These are phyloP conservation scores for Rhadinocentrus ornatus DNA, from an alignment of 2,797 vertebrate species.

Conservation along the genomic window DNA sequence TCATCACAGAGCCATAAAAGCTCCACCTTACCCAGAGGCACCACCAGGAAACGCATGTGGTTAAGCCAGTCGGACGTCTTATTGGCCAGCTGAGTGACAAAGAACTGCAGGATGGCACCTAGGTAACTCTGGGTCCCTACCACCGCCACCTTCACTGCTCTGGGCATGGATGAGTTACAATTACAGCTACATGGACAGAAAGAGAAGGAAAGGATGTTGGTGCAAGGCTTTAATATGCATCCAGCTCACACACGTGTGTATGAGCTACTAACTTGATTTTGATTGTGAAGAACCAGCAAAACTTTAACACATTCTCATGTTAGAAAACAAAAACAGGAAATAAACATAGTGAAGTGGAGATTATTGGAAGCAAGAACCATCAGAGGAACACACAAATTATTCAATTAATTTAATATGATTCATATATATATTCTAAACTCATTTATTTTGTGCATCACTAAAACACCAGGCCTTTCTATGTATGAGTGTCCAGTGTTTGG, in stretches of 20 bases:
- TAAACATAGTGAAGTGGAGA: no score
- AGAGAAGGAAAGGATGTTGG: not conserved
- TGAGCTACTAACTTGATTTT: no score
- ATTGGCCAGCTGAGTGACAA: constrained; percentile 94
- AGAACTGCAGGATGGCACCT: constrained; percentile 93
- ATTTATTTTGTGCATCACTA: not conserved
- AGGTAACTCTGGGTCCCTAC: constrained; percentile 94
- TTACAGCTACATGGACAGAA: constrained; percentile 87
- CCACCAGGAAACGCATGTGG: constrained; percentile 95
- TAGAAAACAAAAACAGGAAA: no score
- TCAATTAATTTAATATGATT: no score
- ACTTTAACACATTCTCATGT: no score
- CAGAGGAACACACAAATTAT: no score
- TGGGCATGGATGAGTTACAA: constrained; percentile 96
- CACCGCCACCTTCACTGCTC: constrained; percentile 93
- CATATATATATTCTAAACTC: no score
- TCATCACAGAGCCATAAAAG: not conserved
- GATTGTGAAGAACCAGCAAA: no score
- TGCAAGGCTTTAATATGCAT: not conserved
- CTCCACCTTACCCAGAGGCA: constrained; percentile 90
- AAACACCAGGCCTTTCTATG: not conserved
- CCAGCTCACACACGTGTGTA: not conserved
- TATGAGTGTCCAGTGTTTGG: not conserved
- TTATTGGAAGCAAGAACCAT: no score
- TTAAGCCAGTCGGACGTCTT: constrained; percentile 97